Evolutionary conservation across 2,888 invertebrate genomes (phyloP).

Genomic region (Erynnis tages): DNA sequence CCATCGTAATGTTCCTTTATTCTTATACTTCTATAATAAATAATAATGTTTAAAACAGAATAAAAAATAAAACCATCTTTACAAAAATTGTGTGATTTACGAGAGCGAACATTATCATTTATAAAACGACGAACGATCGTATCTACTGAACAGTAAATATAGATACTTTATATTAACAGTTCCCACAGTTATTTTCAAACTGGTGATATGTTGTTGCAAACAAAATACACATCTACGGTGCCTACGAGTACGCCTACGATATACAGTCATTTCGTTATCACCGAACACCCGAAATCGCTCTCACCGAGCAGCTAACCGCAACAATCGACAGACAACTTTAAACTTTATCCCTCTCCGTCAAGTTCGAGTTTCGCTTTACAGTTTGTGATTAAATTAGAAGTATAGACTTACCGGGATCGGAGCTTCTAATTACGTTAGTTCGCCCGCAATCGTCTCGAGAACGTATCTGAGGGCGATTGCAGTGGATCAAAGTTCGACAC

Average conservation of each 20-base stretch:
- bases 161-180: too few relatives aligned
- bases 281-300: constrained; percentile 1
- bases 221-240: background rate
- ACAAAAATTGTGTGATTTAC: too few relatives aligned
- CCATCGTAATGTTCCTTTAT: too few relatives aligned
- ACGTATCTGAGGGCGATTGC: constrained; percentile 1
- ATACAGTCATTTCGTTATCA: background rate
- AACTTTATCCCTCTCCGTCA: background rate
- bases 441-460: constrained; percentile 9
- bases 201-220: background rate
- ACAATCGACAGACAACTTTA: constrained; percentile 1
- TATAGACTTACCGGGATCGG: constrained; percentile 7
- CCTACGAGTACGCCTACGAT: background rate
- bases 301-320: background rate
- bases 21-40: too few relatives aligned
- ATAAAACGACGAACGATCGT: too few relatives aligned
- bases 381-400: constrained; percentile 16
- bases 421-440: constrained; percentile 18
- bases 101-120: too few relatives aligned
- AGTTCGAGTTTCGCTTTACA: background rate
- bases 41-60: too few relatives aligned
- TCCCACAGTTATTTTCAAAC: background rate
- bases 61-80: too few relatives aligned
- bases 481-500: constrained; percentile 19
- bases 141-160: too few relatives aligned